Evolutionary conservation across 2,113 vertebrate genomes (phyloP).

Genomic region (Platysteira castanea): DNA sequence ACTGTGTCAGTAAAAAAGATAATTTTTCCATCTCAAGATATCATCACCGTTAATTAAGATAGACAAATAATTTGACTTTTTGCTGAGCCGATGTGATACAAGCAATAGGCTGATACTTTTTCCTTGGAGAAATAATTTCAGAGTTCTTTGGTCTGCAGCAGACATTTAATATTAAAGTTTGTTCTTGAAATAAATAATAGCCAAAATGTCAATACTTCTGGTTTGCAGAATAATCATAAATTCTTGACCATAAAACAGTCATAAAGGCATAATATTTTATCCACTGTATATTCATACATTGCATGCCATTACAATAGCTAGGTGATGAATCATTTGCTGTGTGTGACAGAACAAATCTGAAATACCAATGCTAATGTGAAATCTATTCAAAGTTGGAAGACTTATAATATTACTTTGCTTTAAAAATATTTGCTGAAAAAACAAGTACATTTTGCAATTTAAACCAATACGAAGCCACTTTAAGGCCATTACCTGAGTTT

Average conservation of each 20-base stretch:
- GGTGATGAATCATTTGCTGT: constrained; percentile 63
- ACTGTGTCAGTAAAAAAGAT: not conserved
- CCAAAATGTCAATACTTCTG: constrained; percentile 71
- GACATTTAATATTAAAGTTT: constrained; percentile 70
- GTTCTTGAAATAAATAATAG: constrained; percentile 72
- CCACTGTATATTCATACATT: constrained; percentile 64
- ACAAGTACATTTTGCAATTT: not conserved
- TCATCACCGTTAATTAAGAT: not conserved
- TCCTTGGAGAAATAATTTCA: constrained; percentile 46
- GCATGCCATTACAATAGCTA: constrained; percentile 67
- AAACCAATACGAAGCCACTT: not conserved
- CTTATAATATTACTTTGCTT: constrained; percentile 5
- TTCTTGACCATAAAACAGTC: constrained; percentile 72
- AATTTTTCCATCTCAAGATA: not conserved
- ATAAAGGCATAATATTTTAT: constrained; percentile 72
- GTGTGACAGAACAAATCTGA: constrained; percentile 68
- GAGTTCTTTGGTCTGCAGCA: constrained; percentile 38
- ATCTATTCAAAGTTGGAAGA: constrained; percentile 47
- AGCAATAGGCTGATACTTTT: constrained; percentile 30
- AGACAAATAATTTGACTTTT: constrained; percentile 29
- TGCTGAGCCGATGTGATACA: not conserved
- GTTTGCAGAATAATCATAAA: constrained; percentile 73
- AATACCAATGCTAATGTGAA: constrained; percentile 60
- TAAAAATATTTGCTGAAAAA: constrained; percentile 23
- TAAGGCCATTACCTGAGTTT: not conserved